Evolutionary conservation across 2,888 invertebrate species (phyloP), one percentile per base, ranked within the genome.

Genomic region (Tenthredo scrophulariae): DNA sequence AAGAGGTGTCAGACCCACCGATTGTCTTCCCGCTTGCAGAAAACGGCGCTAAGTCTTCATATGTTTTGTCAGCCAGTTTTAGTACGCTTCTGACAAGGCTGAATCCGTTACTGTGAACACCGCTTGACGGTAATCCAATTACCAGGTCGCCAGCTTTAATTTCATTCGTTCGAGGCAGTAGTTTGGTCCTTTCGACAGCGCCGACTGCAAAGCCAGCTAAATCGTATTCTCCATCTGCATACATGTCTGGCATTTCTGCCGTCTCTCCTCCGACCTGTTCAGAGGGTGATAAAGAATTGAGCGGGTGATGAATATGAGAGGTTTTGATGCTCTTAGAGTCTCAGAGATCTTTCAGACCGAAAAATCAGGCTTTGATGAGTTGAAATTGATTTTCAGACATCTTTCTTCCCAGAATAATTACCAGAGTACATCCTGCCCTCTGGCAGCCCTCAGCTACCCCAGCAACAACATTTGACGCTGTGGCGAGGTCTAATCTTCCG

Each of bases 241-340:
- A 99, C 94, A 99, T 97, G 1, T 97, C 97, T 0, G 99, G 99
- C 98, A 99, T 98, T 94, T 99, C 99, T 0, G 99, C 99, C 1
- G 99, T 99, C 94, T 99, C 99, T 0, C 99, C 99, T 86, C 96
- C 96, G 46, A 93, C 96, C 97, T 98, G 89, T 0, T 91, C 90
- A 87, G 18, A 74, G 26, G 37, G 29, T 82, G 40, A 84, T 29
- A 62, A n/a, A 54, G 54, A 65, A 86, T 13, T 65, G n/a, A 72
- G 77, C 2, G 29, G 40, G 43, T 46, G 58, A 79, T 26, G 5
- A 18, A 50, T 50, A 1, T 50, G 1, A n/a, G n/a, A 18, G 5
- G 6, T 18, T n/a, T 50, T 6, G 0, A 50, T 62, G 22, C 62
- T 62, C 26, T 7, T 26, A 26, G 62, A 26, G 3, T 22, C 10